Base-by-base conservation (phyloP, 2,113 vertebrate genomes). In the Nicator chloris region DNA sequence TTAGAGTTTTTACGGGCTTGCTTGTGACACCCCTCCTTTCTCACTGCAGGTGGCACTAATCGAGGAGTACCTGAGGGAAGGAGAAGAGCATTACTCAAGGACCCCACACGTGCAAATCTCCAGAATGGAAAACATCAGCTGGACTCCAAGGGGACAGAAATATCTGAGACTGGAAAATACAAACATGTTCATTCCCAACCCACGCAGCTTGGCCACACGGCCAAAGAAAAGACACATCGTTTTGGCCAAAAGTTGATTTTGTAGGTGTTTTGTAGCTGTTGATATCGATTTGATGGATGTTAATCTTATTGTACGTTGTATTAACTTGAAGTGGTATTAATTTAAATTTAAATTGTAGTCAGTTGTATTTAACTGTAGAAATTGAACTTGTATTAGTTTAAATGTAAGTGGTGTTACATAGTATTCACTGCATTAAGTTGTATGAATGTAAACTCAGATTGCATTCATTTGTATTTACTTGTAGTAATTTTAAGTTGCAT, bases 51-150 rank as follows among this genome's bases (percentile, higher is more conserved):
- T 86, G 47, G 64, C 73, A 16, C 47, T 61, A 0, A 86, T 86
- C 0, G 64, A 86, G 3, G 64, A 70, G 47, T 78, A 53, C 19
- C 6, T 86, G 84, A 69, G 73, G 47, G 84, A 86, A 24, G 73
- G 33, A 61, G 84, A 69, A 16, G 84, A 78, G 47, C 8, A 2
- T 23, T 77, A 7, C 28, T 6, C 39, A 2, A 22, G 28, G 33
- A 28, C 12, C 54, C 28, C 28, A 15, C 8, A 0, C 0, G 0
- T 23, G 33, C 63, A 19, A 13, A 39, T 10, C 3, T 33, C 39
- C 6, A 63, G 33, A 28, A 24, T 53, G 73, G 28, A 53, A 45
- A 61, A n/a, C 22, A 20, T 2, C 6, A 15, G 0, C 45, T 69
- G 54, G 39, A 33, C 63, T 11, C 72, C 64, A 18, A 9, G 8